Evolutionary conservation across 2,888 invertebrate genomes (phyloP).

Genomic region (Fragum sueziense): DNA sequence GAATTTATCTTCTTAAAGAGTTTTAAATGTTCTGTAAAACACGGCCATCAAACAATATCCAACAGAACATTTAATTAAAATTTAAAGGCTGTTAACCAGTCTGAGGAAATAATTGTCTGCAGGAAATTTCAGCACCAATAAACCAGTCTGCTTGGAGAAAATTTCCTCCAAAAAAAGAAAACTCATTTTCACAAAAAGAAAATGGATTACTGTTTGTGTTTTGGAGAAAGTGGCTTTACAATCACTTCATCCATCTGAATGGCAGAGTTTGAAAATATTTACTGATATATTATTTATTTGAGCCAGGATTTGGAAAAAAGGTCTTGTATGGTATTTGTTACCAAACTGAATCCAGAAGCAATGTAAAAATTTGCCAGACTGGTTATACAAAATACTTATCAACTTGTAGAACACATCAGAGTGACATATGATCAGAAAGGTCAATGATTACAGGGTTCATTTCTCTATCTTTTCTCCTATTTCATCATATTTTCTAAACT

Average conservation of each 20-base stretch:
- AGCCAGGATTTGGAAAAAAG: too few species aligned
- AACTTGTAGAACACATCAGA: too few species aligned
- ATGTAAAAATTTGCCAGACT: too few species aligned
- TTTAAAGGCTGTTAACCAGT: slow-evolving; percentile 15
- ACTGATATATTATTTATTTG: too few species aligned
- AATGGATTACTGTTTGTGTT: neutral
- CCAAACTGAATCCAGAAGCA: too few species aligned
- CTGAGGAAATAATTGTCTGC: slow-evolving; percentile 1
- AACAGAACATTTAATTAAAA: slow-evolving; percentile 19
- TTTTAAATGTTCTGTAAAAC: neutral
- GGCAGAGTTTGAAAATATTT: too few species aligned
- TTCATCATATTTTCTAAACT: too few species aligned
- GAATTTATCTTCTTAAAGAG: neutral
- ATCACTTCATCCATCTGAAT: neutral
- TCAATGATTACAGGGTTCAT: too few species aligned
- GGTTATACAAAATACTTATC: too few species aligned
- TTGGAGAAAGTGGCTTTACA: neutral
- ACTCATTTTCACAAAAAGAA: neutral
- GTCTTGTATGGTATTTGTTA: too few species aligned
- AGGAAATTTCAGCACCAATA: neutral
- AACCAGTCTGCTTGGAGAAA: slow-evolving; percentile 10
- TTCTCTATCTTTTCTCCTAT: too few species aligned
- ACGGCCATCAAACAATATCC: neutral
- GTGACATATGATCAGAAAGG: neutral
- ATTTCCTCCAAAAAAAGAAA: neutral